These are phyloP conservation scores for Leptinotarsa peninsularis DNA, from an alignment of 2,888 invertebrate species.

Conservation along the genomic window DNA sequence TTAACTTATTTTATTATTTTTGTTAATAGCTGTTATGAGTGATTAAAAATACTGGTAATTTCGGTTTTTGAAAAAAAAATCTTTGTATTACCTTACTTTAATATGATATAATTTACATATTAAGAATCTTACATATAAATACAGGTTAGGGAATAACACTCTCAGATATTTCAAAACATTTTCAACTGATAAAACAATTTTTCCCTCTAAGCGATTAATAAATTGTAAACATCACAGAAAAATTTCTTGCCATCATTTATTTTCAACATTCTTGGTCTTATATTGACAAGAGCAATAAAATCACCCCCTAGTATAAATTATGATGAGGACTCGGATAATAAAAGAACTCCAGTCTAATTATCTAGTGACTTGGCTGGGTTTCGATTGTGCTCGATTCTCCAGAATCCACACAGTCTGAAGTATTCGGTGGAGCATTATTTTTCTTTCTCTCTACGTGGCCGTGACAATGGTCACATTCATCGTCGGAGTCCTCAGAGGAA, in stretches of 20 bases:
- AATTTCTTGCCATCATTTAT: constrained; percentile 5
- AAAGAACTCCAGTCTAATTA: constrained; percentile 18
- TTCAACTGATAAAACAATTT: neutral
- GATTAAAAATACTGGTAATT: no score
- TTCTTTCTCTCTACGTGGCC: constrained; percentile 80
- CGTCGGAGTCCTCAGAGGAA: constrained; percentile 81
- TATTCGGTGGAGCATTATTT: constrained; percentile 37
- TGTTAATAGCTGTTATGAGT: no score
- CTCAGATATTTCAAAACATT: constrained; percentile 1
- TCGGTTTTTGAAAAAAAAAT: neutral
- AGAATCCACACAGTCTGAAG: constrained; percentile 31
- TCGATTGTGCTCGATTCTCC: constrained; percentile 27
- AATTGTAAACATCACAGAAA: constrained; percentile 18
- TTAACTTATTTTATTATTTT: no score
- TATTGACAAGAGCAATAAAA: neutral
- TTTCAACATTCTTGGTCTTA: constrained; percentile 13
- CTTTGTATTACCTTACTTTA: neutral
- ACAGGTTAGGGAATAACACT: neutral
- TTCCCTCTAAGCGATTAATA: neutral
- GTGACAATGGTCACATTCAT: constrained; percentile 89
- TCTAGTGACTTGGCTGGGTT: constrained; percentile 34
- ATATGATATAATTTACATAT: constrained; percentile 4
- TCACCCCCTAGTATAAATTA: neutral
- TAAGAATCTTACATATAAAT: neutral
- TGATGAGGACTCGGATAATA: neutral